These are phyloP conservation scores for Alsophila aescularia DNA, from an alignment of 2,888 invertebrate species.

Conservation along the genomic window DNA sequence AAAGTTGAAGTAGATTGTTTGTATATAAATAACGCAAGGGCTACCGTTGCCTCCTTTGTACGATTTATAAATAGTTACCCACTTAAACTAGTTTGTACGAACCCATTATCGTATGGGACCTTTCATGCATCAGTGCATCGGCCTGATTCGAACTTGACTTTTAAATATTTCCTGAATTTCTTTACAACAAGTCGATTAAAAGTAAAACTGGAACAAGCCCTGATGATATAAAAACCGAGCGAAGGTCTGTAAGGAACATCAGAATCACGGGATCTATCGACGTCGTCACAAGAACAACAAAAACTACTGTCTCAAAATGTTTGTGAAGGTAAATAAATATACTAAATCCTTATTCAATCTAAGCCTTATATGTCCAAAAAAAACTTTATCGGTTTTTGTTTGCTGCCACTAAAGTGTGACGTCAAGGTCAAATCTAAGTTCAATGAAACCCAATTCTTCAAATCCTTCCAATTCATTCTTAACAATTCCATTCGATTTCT, in stretches of 20 bases:
- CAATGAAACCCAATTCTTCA: constrained; percentile 18
- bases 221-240: constrained; percentile 61
- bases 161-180: constrained; percentile 76
- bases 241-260: constrained; percentile 48
- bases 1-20: not conserved
- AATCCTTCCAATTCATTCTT: constrained; percentile 10
- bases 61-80: not conserved
- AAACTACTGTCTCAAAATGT: constrained; percentile 57
- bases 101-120: constrained; percentile 40
- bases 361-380: not conserved
- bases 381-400: constrained; percentile 8
- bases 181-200: constrained; percentile 55
- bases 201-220: constrained; percentile 61
- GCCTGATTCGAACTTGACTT: constrained; percentile 72
- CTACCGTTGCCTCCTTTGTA: not conserved
- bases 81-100: constrained; percentile 39
- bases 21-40: no score
- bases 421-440: constrained; percentile 21
- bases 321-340: constrained; percentile 67
- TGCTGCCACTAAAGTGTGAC: constrained; percentile 20
- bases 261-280: constrained; percentile 57
- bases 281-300: constrained; percentile 64
- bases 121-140: constrained; percentile 59
- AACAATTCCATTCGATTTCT: constrained; percentile 2
- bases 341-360: not conserved